Percentiles rank a stretch among this genome's conserved stretches.
phyloP scores from a whole-genome alignment of 2,888 invertebrate species.

The Amiota communis region DNA sequence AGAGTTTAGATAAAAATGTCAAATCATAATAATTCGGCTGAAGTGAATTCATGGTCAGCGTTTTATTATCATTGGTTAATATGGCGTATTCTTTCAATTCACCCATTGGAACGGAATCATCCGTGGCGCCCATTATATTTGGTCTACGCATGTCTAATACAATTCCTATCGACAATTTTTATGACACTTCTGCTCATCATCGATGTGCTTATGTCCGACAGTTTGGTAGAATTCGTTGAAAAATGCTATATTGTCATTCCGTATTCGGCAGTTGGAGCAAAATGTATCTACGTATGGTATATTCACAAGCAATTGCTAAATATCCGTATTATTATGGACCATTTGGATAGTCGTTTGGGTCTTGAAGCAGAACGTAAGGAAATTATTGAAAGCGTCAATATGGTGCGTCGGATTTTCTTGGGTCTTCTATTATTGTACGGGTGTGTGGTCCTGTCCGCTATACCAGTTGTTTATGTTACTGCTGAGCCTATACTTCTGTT shows the following conservation, averaged over 20 bases:
- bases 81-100: slow-evolving; percentile 59
- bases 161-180: slow-evolving; percentile 40
- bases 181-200: slow-evolving; percentile 50
- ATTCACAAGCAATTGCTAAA: slow-evolving; percentile 47
- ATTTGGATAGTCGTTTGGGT: slow-evolving; percentile 55
- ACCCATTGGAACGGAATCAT: slow-evolving; percentile 45
- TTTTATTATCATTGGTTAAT: slow-evolving; percentile 62
- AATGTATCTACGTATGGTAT: slow-evolving; percentile 52
- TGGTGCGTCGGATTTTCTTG: slow-evolving; percentile 43
- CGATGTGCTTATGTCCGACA: slow-evolving; percentile 47
- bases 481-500: slow-evolving; percentile 50
- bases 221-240: slow-evolving; percentile 57
- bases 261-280: slow-evolving; percentile 48
- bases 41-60: slow-evolving; percentile 50
- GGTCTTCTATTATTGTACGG: slow-evolving; percentile 35
- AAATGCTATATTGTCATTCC: slow-evolving; percentile 46
- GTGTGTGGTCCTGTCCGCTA: slow-evolving; percentile 27
- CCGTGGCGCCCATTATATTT: slow-evolving; percentile 52
- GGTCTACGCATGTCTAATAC: slow-evolving; percentile 49
- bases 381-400: slow-evolving; percentile 45
- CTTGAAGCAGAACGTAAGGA: slow-evolving; percentile 43
- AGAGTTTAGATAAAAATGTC: too few relatives aligned
- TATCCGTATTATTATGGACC: slow-evolving; percentile 48
- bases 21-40: too few relatives aligned
- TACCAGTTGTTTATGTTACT: slow-evolving; percentile 18